Evolutionary conservation across 1,140 invertebrate genomes (phyloP).

Genomic region (Stegodyphus mimosarum): DNA sequence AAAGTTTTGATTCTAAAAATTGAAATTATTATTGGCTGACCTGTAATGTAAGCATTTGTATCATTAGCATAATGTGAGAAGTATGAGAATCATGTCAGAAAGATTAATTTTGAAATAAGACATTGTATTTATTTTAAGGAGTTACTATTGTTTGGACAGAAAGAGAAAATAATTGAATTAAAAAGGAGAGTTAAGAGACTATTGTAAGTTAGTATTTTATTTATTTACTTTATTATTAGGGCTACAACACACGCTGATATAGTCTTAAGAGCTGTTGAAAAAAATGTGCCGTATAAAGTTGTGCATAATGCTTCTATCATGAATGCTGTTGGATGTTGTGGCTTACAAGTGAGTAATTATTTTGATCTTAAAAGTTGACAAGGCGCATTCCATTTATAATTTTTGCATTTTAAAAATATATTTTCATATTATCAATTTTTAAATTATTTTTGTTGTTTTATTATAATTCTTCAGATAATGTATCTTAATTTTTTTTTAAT

Average conservation of each 20-base stretch:
- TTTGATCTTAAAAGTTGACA: not conserved
- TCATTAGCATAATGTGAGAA: not conserved
- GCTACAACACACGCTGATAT: constrained; percentile 98
- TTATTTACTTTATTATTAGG: constrained; percentile 62
- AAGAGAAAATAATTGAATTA: too few species aligned
- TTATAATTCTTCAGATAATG: too few species aligned
- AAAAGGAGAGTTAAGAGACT: too few species aligned
- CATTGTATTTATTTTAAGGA: not conserved
- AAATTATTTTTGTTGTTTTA: constrained; percentile 5
- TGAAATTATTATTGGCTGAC: too few species aligned
- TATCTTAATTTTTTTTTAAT: too few species aligned
- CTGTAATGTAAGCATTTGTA: not conserved
- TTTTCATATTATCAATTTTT: not conserved
- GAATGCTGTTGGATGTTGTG: constrained; percentile 96
- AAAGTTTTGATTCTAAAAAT: too few species aligned
- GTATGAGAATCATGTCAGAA: not conserved
- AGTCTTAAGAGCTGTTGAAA: constrained; percentile 85
- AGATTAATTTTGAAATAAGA: not conserved
- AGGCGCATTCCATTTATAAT: not conserved
- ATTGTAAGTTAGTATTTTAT: not conserved
- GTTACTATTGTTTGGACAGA: not conserved
- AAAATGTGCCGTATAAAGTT: constrained; percentile 74
- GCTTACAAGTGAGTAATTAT: constrained; percentile 76
- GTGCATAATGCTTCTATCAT: constrained; percentile 99
- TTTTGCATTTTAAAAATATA: not conserved